Evolutionary conservation across 2,797 vertebrate genomes (phyloP).

Genomic region (Todus mexicanus): DNA sequence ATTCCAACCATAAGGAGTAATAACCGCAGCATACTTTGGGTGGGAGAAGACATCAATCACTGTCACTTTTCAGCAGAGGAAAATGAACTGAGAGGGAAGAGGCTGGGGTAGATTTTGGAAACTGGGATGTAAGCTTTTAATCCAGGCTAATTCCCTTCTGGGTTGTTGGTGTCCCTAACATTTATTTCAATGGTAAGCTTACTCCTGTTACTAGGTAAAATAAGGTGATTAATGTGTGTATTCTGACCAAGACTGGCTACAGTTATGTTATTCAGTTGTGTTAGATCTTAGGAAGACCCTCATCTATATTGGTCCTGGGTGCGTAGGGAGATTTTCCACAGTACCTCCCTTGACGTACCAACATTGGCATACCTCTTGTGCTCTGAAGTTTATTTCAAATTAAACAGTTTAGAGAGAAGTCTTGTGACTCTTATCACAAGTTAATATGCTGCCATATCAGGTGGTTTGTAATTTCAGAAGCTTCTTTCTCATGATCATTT

Average conservation of each 20-base stretch:
- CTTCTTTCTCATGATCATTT: not conserved
- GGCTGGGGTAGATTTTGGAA: not conserved
- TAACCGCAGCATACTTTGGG: slow-evolving; percentile 23
- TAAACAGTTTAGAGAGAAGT: not conserved
- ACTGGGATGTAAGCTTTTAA: not conserved
- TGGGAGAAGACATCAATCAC: slow-evolving; percentile 56
- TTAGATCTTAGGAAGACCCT: not conserved
- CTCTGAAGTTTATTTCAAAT: not conserved
- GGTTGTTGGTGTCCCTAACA: not conserved
- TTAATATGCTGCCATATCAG: not conserved
- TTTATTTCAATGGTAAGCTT: not conserved
- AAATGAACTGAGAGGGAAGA: not conserved
- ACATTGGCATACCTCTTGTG: not conserved
- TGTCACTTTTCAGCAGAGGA: slow-evolving; percentile 48
- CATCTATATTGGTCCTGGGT: not conserved
- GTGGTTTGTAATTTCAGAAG: not conserved
- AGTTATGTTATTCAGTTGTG: not conserved
- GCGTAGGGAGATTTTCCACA: not conserved
- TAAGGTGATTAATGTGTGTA: not conserved
- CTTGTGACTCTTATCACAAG: not conserved
- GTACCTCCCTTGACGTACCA: not conserved
- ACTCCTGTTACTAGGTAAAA: not conserved
- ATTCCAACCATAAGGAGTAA: slow-evolving; percentile 55
- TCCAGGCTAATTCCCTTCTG: not conserved
- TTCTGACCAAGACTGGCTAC: not conserved